Percentiles rank a stretch among this genome's conserved stretches.
Conservation (phyloP, 2,888 invertebrate genomes). For the Tachina fera region DNA sequence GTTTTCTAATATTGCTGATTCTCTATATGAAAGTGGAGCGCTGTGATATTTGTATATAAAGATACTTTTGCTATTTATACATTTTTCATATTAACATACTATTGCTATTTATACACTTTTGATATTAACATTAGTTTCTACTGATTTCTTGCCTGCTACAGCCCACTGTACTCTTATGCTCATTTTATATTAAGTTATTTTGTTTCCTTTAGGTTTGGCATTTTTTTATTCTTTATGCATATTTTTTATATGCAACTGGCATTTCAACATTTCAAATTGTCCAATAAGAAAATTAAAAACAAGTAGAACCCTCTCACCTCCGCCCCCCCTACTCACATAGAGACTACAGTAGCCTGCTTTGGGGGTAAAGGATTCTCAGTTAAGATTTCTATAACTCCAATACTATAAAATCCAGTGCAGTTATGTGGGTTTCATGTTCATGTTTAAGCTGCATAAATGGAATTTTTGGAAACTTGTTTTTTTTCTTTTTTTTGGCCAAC, state of each 20-base stretch:
- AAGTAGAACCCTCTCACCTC: background rate
- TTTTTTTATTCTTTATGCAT: background rate
- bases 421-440: conserved; percentile 52
- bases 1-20: no score
- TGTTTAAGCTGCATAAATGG: conserved; percentile 52
- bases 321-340: background rate
- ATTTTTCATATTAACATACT: no score
- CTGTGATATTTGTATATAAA: no score
- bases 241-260: background rate
- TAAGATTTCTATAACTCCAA: conserved; percentile 36
- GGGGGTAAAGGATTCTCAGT: background rate
- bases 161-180: background rate
- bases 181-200: background rate
- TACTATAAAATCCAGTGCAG: conserved; percentile 22
- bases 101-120: no score
- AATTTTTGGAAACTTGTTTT: conserved; percentile 41
- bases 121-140: background rate
- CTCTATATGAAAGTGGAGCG: no score
- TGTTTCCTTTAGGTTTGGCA: background rate
- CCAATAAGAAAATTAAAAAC: background rate
- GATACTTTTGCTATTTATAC: no score
- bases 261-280: conserved; percentile 41
- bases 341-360: background rate
- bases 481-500: conserved; percentile 29
- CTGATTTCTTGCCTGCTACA: no score